phyloP scores from a whole-genome alignment of 2,888 invertebrate genomes.

The Pyrrhosoma nymphula region DNA sequence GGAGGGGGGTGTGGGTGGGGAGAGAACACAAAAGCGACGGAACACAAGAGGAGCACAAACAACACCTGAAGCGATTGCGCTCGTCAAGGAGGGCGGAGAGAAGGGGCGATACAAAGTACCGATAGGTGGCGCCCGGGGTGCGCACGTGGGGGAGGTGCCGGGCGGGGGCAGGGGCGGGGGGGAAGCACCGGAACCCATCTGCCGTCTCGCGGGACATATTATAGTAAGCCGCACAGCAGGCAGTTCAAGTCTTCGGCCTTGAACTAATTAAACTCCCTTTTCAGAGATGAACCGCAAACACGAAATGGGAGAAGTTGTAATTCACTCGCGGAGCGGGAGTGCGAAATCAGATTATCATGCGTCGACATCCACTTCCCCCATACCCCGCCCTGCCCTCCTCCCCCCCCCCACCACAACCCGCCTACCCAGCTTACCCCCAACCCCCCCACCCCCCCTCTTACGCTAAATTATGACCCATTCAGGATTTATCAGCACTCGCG shows the following conservation, averaged over 20 bases:
- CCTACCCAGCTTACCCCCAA: background rate
- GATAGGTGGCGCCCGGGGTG: too few species aligned
- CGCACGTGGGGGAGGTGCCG: too few species aligned
- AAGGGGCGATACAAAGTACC: background rate
- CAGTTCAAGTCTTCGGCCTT: constrained; percentile 8
- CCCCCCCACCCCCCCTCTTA: background rate
- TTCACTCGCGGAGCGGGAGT: constrained; percentile 5
- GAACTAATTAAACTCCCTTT: constrained; percentile 50
- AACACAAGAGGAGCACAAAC: background rate
- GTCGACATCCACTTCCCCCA: background rate
- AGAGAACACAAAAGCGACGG: background rate
- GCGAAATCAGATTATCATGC: constrained; percentile 28
- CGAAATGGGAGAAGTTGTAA: constrained; percentile 41
- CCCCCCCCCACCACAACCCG: too few species aligned
- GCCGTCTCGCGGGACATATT: background rate
- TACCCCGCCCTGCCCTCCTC: too few species aligned
- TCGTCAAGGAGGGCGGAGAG: background rate
- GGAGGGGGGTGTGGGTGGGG: background rate
- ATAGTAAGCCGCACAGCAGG: background rate
- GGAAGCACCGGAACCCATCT: background rate
- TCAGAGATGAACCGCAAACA: constrained; percentile 29
- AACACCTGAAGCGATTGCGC: background rate
- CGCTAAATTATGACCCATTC: background rate
- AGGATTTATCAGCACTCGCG: background rate
- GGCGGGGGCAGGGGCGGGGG: too few species aligned